phyloP scores from a whole-genome alignment of 2,797 vertebrate genomes.

The Numenius phaeopus region DNA sequence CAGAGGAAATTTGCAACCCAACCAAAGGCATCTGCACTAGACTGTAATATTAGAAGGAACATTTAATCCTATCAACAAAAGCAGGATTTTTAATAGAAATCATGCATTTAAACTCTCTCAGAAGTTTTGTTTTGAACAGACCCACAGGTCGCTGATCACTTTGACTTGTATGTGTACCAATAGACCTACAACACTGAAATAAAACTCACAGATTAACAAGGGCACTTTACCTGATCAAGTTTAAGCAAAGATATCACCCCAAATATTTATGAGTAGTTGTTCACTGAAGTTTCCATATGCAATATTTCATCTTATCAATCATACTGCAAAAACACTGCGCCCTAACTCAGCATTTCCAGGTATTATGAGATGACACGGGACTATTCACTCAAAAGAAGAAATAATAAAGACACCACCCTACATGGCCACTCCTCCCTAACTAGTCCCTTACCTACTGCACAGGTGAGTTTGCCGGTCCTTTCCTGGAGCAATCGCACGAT shows the following conservation, averaged over 20 bases:
- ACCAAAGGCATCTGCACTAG: neutral
- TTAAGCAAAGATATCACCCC: neutral
- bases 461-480: conserved; percentile 94
- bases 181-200: neutral
- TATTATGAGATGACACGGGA: fast-evolving
- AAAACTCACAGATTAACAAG: neutral
- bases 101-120: neutral
- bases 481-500: conserved; percentile 96
- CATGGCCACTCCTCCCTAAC: neutral
- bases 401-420: neutral
- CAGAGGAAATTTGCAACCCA: neutral
- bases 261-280: neutral
- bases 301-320: neutral
- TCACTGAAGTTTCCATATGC: neutral
- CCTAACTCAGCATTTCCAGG: neutral
- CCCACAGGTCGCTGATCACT: neutral
- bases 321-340: neutral
- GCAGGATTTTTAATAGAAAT: neutral
- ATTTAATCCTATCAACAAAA: neutral
- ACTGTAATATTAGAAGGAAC: neutral
- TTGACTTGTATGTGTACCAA: neutral
- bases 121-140: neutral
- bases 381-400: neutral
- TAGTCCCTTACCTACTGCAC: conserved; percentile 89
- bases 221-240: neutral